Percentiles rank a stretch among this genome's conserved stretches.
Conservation (phyloP, 2,888 invertebrate genomes). For the Atrina japonica region DNA sequence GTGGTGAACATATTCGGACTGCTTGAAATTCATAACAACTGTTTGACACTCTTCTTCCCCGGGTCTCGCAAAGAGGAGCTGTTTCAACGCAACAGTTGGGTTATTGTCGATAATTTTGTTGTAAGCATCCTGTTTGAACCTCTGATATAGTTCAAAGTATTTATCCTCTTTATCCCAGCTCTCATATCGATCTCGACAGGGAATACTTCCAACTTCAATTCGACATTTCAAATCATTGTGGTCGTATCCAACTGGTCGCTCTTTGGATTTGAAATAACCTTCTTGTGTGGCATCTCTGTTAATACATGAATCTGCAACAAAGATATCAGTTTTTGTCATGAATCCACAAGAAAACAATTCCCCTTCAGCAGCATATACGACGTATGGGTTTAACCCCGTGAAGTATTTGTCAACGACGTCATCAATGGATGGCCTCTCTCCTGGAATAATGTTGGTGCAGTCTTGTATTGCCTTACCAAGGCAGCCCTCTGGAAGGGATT, state of each 20-base stretch:
- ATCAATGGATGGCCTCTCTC: slow-evolving; percentile 27
- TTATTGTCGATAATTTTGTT: slow-evolving; percentile 47
- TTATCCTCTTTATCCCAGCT: slow-evolving; percentile 29
- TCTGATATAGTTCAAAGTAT: slow-evolving; percentile 18
- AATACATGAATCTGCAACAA: slow-evolving; percentile 48
- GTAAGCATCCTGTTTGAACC: slow-evolving; percentile 32
- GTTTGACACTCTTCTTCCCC: slow-evolving; percentile 45
- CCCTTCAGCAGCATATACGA: slow-evolving; percentile 16
- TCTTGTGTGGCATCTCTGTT: slow-evolving; percentile 26
- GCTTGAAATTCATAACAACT: slow-evolving; percentile 36
- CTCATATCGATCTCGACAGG: slow-evolving; percentile 30
- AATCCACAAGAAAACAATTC: slow-evolving; percentile 51
- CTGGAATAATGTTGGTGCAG: slow-evolving; percentile 22
- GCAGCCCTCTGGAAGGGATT: neutral
- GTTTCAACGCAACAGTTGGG: slow-evolving; percentile 45
- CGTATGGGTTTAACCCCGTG: slow-evolving; percentile 36
- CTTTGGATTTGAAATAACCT: slow-evolving; percentile 34
- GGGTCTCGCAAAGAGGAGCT: slow-evolving; percentile 38
- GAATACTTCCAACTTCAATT: slow-evolving; percentile 34
- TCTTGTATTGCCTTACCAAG: slow-evolving; percentile 14
- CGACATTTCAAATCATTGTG: slow-evolving; percentile 39
- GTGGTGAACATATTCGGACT: slow-evolving; percentile 45
- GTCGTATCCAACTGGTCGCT: slow-evolving; percentile 41
- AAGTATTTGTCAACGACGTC: slow-evolving; percentile 34
- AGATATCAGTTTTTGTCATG: slow-evolving; percentile 48